Evolutionary conservation across 2,888 invertebrate genomes (phyloP).

Genomic region (Zeuzera pyrina): DNA sequence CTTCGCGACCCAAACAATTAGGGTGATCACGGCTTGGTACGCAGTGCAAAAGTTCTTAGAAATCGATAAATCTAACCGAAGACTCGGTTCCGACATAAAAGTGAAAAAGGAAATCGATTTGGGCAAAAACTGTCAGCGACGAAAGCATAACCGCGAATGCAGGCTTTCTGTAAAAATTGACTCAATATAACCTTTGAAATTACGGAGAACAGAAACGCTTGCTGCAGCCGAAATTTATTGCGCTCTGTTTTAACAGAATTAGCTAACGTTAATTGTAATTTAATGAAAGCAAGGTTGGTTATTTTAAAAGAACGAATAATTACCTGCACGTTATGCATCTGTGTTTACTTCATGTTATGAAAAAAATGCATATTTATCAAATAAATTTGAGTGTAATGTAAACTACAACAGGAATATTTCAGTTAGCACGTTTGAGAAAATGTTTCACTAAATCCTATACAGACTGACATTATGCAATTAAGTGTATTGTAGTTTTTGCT

Average conservation of each 20-base stretch:
- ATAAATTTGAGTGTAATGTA: no score
- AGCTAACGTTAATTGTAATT: conserved; percentile 19
- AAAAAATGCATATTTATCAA: no score
- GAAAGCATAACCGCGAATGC: conserved; percentile 25
- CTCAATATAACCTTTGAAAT: conserved; percentile 20
- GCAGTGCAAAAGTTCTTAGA: conserved; percentile 35
- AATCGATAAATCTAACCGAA: conserved; percentile 50
- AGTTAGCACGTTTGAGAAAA: no score
- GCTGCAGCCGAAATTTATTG: conserved; percentile 20
- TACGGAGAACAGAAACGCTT: background rate
- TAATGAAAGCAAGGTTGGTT: conserved; percentile 27
- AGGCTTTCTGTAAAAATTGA: conserved; percentile 24
- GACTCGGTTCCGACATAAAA: conserved; percentile 29
- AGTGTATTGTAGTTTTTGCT: no score
- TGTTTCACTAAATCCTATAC: no score
- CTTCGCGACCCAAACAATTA: conserved; percentile 62
- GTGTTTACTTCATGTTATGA: no score
- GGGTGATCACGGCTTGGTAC: conserved; percentile 68
- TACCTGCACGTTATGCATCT: no score
- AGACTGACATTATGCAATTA: no score
- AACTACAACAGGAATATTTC: no score
- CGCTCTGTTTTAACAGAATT: conserved; percentile 18
- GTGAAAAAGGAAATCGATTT: conserved; percentile 24
- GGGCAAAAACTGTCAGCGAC: conserved; percentile 20
- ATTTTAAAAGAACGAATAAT: no score